Conservation (phyloP, 2,797 vertebrate species). For the Poecilia wingei region DNA sequence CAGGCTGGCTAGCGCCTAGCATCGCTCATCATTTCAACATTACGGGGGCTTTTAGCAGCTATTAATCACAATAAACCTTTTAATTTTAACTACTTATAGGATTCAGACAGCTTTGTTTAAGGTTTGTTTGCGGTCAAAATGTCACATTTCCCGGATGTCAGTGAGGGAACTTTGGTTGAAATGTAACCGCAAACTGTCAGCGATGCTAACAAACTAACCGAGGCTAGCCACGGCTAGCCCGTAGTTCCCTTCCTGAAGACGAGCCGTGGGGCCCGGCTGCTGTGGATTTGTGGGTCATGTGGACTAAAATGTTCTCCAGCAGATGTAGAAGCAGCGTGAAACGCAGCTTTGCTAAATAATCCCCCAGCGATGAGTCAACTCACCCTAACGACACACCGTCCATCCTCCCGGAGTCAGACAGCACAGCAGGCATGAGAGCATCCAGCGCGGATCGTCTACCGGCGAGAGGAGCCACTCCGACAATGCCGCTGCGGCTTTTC, state of each 20-base stretch:
- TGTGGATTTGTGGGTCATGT: slow-evolving; percentile 10
- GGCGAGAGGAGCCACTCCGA: slow-evolving; percentile 4
- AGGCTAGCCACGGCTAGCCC: slow-evolving; percentile 55
- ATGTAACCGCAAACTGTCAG: slow-evolving; percentile 11
- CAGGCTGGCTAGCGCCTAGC: slow-evolving; percentile 53
- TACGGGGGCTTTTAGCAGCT: slow-evolving; percentile 9
- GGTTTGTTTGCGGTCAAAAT: rapidly evolving
- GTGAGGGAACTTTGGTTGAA: slow-evolving; percentile 16
- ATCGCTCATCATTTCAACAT: slow-evolving; percentile 42
- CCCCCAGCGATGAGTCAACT: slow-evolving; percentile 45
- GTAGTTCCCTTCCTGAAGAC: slow-evolving; percentile 5
- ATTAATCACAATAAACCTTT: background rate
- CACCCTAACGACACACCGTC: slow-evolving; percentile 76
- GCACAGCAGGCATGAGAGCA: slow-evolving; percentile 56
- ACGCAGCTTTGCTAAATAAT: slow-evolving; percentile 35
- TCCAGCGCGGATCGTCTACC: slow-evolving; percentile 36
- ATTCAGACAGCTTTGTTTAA: rapidly evolving
- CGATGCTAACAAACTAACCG: slow-evolving; percentile 49
- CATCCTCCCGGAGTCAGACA: slow-evolving; percentile 68
- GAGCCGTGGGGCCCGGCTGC: background rate
- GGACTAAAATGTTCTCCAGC: slow-evolving; percentile 9
- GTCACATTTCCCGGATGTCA: background rate
- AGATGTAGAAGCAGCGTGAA: slow-evolving; percentile 31
- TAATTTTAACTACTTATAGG: rapidly evolving
- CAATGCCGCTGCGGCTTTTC: background rate